Conservation (phyloP, 2,888 invertebrate species). For the Nymphalis polychloros region DNA sequence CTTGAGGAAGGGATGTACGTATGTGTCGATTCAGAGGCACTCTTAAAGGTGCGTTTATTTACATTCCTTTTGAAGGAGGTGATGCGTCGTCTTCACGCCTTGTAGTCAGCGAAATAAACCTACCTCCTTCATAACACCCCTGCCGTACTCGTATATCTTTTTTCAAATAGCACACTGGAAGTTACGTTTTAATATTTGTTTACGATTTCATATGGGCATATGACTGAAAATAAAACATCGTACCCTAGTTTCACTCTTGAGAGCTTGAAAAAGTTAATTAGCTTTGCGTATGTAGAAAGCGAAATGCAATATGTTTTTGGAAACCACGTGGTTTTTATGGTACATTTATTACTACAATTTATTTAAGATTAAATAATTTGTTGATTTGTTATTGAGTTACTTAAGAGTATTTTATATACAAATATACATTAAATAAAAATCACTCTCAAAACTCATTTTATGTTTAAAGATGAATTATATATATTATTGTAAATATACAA, state of each 20-base stretch:
- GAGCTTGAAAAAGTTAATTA: constrained; percentile 35
- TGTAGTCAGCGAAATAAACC: constrained; percentile 58
- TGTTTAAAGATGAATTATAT: too few relatives aligned
- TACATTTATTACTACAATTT: too few relatives aligned
- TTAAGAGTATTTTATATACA: too few relatives aligned
- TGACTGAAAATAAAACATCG: constrained; percentile 24
- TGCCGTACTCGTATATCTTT: constrained; percentile 26
- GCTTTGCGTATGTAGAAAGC: constrained; percentile 22
- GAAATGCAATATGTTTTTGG: constrained; percentile 30
- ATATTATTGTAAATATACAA: too few relatives aligned
- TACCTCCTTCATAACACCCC: constrained; percentile 58
- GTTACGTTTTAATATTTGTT: constrained; percentile 34
- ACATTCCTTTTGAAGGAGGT: constrained; percentile 73
- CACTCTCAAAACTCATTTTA: too few relatives aligned
- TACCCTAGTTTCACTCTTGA: constrained; percentile 27
- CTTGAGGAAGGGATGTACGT: constrained; percentile 43
- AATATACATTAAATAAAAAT: too few relatives aligned
- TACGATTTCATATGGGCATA: constrained; percentile 29
- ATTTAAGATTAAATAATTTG: too few relatives aligned
- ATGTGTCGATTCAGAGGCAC: constrained; percentile 74
- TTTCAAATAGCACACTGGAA: constrained; percentile 26
- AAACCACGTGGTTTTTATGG: background rate
- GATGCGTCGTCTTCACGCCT: constrained; percentile 71
- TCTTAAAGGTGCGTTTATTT: constrained; percentile 73
- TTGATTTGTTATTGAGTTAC: too few relatives aligned